A percentile compares a stretch with the other conserved stretches of the same genome.
These are phyloP conservation scores for Mesorhabditis spiculigera DNA, from an alignment of 2,888 invertebrate genomes.

Conservation along the genomic window DNA sequence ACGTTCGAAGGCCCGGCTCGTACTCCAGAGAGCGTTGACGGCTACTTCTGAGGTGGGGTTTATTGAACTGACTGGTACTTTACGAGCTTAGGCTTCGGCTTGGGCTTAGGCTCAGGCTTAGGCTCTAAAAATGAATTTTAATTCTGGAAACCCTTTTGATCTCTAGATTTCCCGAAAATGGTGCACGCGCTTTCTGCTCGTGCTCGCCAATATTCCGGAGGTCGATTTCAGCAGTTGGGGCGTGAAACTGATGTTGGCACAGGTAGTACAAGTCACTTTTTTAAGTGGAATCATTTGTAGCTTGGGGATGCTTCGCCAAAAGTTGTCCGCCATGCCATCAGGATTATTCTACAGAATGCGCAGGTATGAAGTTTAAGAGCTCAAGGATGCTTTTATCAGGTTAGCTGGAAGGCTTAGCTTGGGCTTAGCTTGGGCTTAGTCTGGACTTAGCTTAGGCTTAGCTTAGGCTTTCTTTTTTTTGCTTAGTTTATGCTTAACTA, in stretches of 20 bases:
- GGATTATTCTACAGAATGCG: conserved; percentile 26
- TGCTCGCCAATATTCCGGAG: conserved; percentile 76
- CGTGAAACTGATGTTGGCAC: conserved; percentile 77
- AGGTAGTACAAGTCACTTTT: conserved; percentile 65
- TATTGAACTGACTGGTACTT: too few relatives aligned
- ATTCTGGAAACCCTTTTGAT: too few relatives aligned
- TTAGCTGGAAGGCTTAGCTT: too few relatives aligned
- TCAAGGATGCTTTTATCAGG: too few relatives aligned
- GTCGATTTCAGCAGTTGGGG: conserved; percentile 71
- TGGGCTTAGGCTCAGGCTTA: too few relatives aligned
- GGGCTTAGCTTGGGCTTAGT: too few relatives aligned
- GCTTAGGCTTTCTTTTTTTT: too few relatives aligned
- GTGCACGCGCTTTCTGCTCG: conserved; percentile 83
- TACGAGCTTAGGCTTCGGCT: too few relatives aligned
- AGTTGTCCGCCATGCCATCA: conserved; percentile 43
- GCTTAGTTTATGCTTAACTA: too few relatives aligned
- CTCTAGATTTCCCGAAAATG: too few relatives aligned
- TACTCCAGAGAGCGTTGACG: conserved; percentile 65
- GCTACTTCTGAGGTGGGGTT: conserved; percentile 22
- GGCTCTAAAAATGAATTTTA: too few relatives aligned
- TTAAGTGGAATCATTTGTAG: not conserved
- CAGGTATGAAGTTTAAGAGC: conserved; percentile 15
- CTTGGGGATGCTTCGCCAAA: conserved; percentile 5
- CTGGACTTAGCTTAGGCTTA: too few relatives aligned
- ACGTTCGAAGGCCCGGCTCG: conserved; percentile 65